phyloP scores from a whole-genome alignment of 2,113 vertebrate species.

The Acrocephalus arundinaceus region DNA sequence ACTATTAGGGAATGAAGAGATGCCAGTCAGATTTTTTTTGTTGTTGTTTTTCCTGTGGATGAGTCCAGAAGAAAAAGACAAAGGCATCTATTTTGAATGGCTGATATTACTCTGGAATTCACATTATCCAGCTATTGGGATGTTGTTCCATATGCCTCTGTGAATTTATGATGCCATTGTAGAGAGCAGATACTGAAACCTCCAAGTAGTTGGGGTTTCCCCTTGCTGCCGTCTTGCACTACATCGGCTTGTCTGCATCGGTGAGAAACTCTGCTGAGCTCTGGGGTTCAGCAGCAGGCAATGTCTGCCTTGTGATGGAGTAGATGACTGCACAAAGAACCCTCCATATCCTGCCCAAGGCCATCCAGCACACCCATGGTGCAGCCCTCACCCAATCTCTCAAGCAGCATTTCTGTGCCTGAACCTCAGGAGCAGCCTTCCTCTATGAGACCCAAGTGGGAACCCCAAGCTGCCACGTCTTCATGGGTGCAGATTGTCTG shows the following conservation, averaged over 20 bases:
- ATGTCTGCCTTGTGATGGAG: neutral
- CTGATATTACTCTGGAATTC: neutral
- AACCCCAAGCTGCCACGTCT: neutral
- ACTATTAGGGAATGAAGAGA: neutral
- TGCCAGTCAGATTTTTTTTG: neutral
- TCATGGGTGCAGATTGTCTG: neutral
- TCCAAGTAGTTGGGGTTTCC: neutral
- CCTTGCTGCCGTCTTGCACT: neutral
- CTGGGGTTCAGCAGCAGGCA: neutral
- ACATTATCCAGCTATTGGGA: neutral
- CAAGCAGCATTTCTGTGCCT: neutral
- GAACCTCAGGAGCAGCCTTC: neutral
- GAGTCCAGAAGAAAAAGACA: neutral
- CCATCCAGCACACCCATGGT: neutral
- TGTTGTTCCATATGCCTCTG: neutral
- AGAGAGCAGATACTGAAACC: neutral
- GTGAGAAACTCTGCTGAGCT: neutral
- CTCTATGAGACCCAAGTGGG: neutral
- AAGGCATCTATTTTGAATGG: neutral
- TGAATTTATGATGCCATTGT: neutral
- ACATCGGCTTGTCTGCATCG: fast-evolving
- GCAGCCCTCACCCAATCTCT: neutral
- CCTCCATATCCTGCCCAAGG: neutral
- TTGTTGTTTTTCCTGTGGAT: neutral
- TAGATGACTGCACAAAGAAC: neutral